Evolutionary conservation across 2,113 vertebrate species (phyloP).

Genomic region (Gobius niger): DNA sequence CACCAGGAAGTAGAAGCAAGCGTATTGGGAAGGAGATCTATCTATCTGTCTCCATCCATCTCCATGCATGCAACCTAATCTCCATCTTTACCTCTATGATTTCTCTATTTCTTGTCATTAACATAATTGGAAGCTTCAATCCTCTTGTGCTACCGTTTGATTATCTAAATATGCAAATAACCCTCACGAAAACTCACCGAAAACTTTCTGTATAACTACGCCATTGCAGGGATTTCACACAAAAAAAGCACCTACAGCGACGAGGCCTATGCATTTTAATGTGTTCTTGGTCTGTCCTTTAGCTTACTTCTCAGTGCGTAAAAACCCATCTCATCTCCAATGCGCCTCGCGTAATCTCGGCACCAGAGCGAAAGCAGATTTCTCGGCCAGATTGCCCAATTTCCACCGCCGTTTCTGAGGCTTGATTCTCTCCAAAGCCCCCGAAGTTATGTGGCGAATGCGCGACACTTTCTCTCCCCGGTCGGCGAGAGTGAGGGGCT

Average conservation of each 20-base stretch:
- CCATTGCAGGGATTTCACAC: not conserved
- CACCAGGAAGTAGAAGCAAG: too few relatives aligned
- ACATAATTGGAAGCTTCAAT: too few relatives aligned
- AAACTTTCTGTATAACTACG: not conserved
- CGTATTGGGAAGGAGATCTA: too few relatives aligned
- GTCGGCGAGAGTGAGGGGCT: not conserved
- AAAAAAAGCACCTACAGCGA: not conserved
- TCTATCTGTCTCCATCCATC: too few relatives aligned
- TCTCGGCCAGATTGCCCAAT: constrained; percentile 42
- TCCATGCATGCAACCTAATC: too few relatives aligned
- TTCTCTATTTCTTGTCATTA: too few relatives aligned
- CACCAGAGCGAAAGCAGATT: constrained; percentile 31
- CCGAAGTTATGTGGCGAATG: constrained; percentile 14
- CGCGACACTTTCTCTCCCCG: not conserved
- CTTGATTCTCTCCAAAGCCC: constrained; percentile 30
- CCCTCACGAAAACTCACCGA: constrained; percentile 9
- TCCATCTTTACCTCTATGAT: too few relatives aligned
- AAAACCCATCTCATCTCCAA: not conserved
- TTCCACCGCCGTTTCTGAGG: constrained; percentile 38
- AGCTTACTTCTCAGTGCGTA: not conserved
- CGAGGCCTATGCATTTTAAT: not conserved
- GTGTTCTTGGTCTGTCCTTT: not conserved
- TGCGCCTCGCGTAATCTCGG: constrained; percentile 18
- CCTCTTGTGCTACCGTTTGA: too few relatives aligned
- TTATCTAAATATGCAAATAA: not conserved